Evolutionary conservation across 2,797 vertebrate species (phyloP).

Genomic region (Glyptemys insculpta): DNA sequence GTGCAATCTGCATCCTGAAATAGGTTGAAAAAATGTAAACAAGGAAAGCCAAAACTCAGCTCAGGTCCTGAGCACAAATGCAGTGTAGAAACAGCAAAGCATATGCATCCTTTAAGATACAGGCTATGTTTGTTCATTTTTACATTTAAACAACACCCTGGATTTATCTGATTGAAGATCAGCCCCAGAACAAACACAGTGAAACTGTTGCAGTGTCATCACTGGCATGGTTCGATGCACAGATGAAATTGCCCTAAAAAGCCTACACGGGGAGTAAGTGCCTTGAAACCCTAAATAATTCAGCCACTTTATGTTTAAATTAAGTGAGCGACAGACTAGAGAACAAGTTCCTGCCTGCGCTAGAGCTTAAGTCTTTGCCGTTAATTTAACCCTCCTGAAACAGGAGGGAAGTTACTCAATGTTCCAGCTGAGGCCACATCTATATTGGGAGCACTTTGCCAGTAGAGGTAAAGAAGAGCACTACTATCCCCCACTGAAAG

Average conservation of each 20-base stretch:
- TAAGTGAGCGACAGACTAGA: background rate
- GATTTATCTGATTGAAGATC: background rate
- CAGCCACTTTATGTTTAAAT: background rate
- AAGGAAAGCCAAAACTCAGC: background rate
- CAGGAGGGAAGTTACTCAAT: background rate
- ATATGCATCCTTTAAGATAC: background rate
- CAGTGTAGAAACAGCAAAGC: background rate
- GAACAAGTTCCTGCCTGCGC: background rate
- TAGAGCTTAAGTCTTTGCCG: background rate
- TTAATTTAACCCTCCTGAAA: background rate
- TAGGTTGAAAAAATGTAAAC: background rate
- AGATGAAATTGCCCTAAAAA: background rate
- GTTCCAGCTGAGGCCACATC: background rate
- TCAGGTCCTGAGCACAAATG: background rate
- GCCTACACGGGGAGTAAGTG: accelerated
- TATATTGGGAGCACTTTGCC: background rate
- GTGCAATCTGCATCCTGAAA: background rate
- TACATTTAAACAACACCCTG: background rate
- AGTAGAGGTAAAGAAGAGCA: background rate
- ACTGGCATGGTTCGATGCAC: background rate
- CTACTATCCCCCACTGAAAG: background rate
- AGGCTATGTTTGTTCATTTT: background rate
- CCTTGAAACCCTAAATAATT: background rate
- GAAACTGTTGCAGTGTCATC: background rate
- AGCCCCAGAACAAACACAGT: background rate